Evolutionary conservation across 1,140 invertebrate genomes (phyloP).

Genomic region (Leptoteleia sp.): DNA sequence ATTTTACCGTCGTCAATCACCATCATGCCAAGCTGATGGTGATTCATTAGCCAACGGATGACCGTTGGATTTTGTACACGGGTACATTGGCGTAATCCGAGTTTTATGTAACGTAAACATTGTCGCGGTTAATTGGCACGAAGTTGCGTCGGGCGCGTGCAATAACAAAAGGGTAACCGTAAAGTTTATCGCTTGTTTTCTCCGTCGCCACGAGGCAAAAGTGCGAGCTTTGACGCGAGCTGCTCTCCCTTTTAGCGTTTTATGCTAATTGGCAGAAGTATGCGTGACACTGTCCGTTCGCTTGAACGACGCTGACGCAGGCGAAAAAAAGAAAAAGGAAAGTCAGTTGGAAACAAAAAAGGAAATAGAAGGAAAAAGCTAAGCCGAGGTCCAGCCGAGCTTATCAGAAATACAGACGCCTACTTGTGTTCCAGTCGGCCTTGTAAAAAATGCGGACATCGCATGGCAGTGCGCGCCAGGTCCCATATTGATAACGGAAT

Average conservation of each 20-base stretch:
- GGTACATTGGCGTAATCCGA: neutral
- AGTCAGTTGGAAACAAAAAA: slow-evolving; percentile 10
- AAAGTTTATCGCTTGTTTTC: slow-evolving; percentile 25
- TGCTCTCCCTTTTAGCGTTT: slow-evolving; percentile 50
- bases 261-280: slow-evolving; percentile 50
- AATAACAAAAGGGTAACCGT: slow-evolving; percentile 1
- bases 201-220: slow-evolving; percentile 6
- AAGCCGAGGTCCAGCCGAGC: slow-evolving; percentile 43
- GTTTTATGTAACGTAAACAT: neutral
- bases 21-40: too few relatives aligned
- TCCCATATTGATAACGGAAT: slow-evolving; percentile 58
- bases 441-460: slow-evolving; percentile 70
- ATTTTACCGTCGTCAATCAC: too few relatives aligned
- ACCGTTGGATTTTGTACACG: too few relatives aligned
- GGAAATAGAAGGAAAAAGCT: slow-evolving; percentile 7
- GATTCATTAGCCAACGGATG: neutral
- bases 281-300: slow-evolving; percentile 23
- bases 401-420: slow-evolving; percentile 58
- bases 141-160: neutral
- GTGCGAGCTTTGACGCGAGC: slow-evolving; percentile 22
- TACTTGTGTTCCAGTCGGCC: slow-evolving; percentile 60
- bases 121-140: neutral
- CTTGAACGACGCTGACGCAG: slow-evolving; percentile 22
- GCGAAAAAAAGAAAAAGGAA: slow-evolving; percentile 41
- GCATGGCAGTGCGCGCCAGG: slow-evolving; percentile 42